These are phyloP conservation scores for Zaprionus camerounensis DNA, from an alignment of 1,140 invertebrate genomes.

Conservation along the genomic window DNA sequence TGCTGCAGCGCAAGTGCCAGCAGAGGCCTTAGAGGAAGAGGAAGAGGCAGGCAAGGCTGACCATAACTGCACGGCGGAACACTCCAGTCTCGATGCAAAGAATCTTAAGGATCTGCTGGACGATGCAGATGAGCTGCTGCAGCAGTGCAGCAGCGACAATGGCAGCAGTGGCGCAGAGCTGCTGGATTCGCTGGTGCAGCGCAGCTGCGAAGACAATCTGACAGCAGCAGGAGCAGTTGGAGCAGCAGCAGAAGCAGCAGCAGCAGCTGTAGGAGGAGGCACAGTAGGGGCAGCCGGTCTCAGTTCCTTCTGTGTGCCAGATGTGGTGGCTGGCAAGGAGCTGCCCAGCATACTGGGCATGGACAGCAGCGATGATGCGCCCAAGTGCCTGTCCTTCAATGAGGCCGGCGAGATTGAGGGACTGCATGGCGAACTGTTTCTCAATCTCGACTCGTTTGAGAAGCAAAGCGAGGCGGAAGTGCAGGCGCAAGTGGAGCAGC, in stretches of 20 bases:
- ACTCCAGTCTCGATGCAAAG: slow-evolving; percentile 66
- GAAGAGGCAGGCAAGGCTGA: not conserved
- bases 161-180: slow-evolving; percentile 84
- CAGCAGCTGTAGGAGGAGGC: slow-evolving; percentile 36
- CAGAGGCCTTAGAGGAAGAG: not conserved
- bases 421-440: slow-evolving; percentile 77
- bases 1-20: not conserved
- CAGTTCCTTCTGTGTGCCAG: slow-evolving; percentile 84
- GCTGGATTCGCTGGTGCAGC: slow-evolving; percentile 86
- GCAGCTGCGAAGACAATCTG: slow-evolving; percentile 86
- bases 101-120: slow-evolving; percentile 82
- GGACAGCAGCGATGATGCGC: slow-evolving; percentile 85
- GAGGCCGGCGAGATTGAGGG: slow-evolving; percentile 83
- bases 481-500: not conserved
- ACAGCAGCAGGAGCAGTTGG: slow-evolving; percentile 6
- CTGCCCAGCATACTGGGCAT: slow-evolving; percentile 68
- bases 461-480: slow-evolving; percentile 44
- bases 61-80: slow-evolving; percentile 18
- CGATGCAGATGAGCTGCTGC: slow-evolving; percentile 84
- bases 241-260: slow-evolving; percentile 6
- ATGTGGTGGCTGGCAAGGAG: slow-evolving; percentile 84
- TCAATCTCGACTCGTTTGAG: slow-evolving; percentile 73
- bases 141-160: slow-evolving; percentile 86
- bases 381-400: slow-evolving; percentile 83
- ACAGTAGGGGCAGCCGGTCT: slow-evolving; percentile 15